These are phyloP conservation scores for Frankliniella fusca DNA, from an alignment of 2,888 invertebrate genomes.

Conservation along the genomic window DNA sequence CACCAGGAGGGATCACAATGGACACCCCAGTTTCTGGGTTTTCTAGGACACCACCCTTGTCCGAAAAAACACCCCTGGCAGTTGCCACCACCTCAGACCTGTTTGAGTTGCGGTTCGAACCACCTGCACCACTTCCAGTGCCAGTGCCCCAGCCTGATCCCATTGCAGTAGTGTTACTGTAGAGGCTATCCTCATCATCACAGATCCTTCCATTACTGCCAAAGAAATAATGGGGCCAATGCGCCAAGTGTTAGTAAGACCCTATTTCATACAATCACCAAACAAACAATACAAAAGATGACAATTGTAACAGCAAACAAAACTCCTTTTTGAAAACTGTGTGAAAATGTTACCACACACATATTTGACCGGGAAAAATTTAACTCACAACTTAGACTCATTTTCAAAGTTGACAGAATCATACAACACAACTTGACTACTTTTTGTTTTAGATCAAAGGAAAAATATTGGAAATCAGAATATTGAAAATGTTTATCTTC, in stretches of 20 bases:
- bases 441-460: not conserved
- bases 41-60: constrained; percentile 74
- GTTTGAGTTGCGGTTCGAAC: not conserved
- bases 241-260: constrained; percentile 12
- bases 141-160: constrained; percentile 36
- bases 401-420: not conserved
- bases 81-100: constrained; percentile 43
- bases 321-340: not conserved
- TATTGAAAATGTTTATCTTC: too few species aligned
- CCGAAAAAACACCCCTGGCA: constrained; percentile 60
- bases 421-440: not conserved
- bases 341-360: too few species aligned
- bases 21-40: constrained; percentile 89
- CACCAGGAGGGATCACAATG: constrained; percentile 81
- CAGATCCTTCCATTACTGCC: constrained; percentile 23
- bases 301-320: not conserved
- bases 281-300: constrained; percentile 20
- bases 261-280: constrained; percentile 10
- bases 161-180: constrained; percentile 28
- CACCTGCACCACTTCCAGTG: constrained; percentile 38
- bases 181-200: constrained; percentile 28
- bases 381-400: not conserved
- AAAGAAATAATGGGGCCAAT: constrained; percentile 11
- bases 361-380: too few species aligned
- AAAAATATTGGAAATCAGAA: too few species aligned